Percentiles rank a stretch among this genome's conserved stretches.
Conservation (phyloP, 2,113 vertebrate species). For the Lichenostomus cassidix region DNA sequence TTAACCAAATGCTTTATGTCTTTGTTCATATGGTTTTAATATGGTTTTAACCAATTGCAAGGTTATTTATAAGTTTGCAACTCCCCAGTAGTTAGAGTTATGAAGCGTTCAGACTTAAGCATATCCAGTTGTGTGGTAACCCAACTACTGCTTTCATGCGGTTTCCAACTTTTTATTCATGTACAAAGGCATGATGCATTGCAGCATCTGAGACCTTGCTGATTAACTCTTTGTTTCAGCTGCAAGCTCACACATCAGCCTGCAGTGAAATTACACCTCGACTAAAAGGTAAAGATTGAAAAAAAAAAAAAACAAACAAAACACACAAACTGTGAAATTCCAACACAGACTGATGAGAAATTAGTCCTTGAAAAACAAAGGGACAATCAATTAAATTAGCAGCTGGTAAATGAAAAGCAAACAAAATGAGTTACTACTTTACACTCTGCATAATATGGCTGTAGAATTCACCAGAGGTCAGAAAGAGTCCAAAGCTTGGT, state of each 20-base stretch:
- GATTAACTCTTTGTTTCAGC: conserved; percentile 73
- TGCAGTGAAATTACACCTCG: conserved; percentile 14
- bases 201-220: conserved; percentile 65
- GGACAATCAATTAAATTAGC: conserved; percentile 11
- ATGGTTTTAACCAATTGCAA: conserved; percentile 88
- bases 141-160: conserved; percentile 84
- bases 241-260: conserved; percentile 37
- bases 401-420: conserved; percentile 38
- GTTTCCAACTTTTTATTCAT: conserved; percentile 77
- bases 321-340: background rate
- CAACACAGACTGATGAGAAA: background rate
- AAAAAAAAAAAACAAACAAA: background rate
- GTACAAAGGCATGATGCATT: conserved; percentile 71
- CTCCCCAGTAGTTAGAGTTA: conserved; percentile 90
- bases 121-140: conserved; percentile 91
- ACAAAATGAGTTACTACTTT: conserved; percentile 3
- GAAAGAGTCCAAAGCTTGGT: conserved; percentile 17
- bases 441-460: background rate
- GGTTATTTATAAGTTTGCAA: conserved; percentile 95
- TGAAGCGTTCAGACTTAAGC: conserved; percentile 90
- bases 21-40: conserved; percentile 91
- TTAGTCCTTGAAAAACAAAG: background rate
- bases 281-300: background rate
- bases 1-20: conserved; percentile 74
- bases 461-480: conserved; percentile 24